Base-by-base conservation (phyloP, 2,113 vertebrate genomes). In the Plecotus auritus region DNA sequence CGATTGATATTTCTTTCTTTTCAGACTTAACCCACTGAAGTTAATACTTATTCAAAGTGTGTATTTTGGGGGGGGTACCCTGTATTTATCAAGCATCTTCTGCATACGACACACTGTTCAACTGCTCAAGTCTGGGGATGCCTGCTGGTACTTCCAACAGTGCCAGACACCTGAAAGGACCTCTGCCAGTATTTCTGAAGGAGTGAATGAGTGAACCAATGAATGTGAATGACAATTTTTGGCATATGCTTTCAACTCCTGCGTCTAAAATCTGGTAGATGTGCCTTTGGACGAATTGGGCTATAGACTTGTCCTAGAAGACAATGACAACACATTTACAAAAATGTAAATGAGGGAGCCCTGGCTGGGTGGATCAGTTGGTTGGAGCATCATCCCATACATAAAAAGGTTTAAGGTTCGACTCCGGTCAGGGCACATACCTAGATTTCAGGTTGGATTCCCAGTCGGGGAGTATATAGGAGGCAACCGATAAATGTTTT, bases 101-200 rank as follows among this genome's bases (percentile, higher is more conserved):
- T 28, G 16, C 0, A 3, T 20, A 40, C 0, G 4, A 9, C 4
- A 5, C 56, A 28, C 20, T 1, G 51, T 56, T 45, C 35, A 6
- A 8, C 28, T 20, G 4, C 13, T 22, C 81, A 8, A 16, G 51
- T 66, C 28, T 26, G 2, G 11, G 54, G 49, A 20, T 18, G 11
- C 18, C 26, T n/a, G 14, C 9, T 23, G 4, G 51, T 45, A 45
- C 47, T 37, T 37, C 32, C 49, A 13, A 26, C 17, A 59, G 17
- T 3, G 23, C 10, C 23, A 23, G 49, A 35, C 9, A 9, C 49
- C 51, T 47, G 5, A 1, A 32, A 8, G 26, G 56, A 76, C 66
- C 30, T 35, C 26, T 5, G 1, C 23, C 17, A 2, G 37, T 45
- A 45, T 13, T 93, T 76, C 3, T 40, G 37, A 74, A 81, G 49